Conservation (phyloP, 2,113 vertebrate genomes). For the Macquaria ambigua region DNA sequence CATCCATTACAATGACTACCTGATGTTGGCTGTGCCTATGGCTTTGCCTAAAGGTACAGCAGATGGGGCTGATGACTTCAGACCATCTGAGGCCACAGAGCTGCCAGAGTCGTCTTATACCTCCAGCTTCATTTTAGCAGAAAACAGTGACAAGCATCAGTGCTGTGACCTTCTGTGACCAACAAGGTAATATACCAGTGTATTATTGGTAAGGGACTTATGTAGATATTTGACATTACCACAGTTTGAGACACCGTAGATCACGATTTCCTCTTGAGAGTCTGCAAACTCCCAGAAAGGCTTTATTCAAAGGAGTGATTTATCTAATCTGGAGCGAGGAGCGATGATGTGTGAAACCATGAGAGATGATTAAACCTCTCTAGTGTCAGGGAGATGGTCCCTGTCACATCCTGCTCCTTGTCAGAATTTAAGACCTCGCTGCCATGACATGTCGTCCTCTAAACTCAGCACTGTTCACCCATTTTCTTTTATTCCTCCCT, state of each 20-base stretch:
- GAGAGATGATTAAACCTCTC: slow-evolving; percentile 66
- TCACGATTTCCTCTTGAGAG: slow-evolving; percentile 50
- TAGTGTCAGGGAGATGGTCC: slow-evolving; percentile 56
- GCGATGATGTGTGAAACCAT: slow-evolving; percentile 58
- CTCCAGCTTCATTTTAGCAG: slow-evolving; percentile 5
- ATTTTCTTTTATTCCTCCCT: slow-evolving; percentile 52
- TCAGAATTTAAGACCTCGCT: slow-evolving; percentile 59
- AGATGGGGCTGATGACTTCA: slow-evolving; percentile 19
- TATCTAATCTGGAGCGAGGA: slow-evolving; percentile 54
- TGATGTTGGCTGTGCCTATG: slow-evolving; percentile 2
- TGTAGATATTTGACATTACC: slow-evolving; percentile 61
- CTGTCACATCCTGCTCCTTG: slow-evolving; percentile 51
- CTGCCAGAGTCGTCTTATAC: not conserved
- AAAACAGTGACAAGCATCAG: slow-evolving; percentile 13
- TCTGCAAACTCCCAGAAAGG: slow-evolving; percentile 49
- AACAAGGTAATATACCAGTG: slow-evolving; percentile 34
- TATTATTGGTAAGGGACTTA: slow-evolving; percentile 43
- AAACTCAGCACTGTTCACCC: slow-evolving; percentile 28
- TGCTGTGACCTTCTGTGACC: slow-evolving; percentile 54
- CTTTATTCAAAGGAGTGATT: slow-evolving; percentile 71
- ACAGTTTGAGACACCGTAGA: slow-evolving; percentile 26
- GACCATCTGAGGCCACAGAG: slow-evolving; percentile 17
- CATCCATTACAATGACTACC: slow-evolving; percentile 4
- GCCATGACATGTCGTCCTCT: slow-evolving; percentile 52
- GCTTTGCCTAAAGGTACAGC: slow-evolving; percentile 19